Evolutionary conservation across 2,888 invertebrate genomes (phyloP), one percentile per base, ranked within the genome.

Genomic region (Heliconius sara): DNA sequence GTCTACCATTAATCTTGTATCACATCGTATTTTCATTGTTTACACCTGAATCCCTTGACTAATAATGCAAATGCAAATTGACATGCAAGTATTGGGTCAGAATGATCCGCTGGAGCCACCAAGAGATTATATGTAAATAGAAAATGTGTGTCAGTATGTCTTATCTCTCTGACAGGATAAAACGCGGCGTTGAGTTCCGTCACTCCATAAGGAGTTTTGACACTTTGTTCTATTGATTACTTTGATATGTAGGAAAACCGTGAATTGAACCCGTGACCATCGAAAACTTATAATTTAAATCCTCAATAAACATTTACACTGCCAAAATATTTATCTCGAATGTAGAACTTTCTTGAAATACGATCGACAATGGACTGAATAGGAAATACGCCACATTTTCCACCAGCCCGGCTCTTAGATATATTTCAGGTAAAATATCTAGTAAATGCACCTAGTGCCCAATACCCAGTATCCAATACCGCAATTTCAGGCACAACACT

Each of bases 341-440:
- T 47, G 27, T 30, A 30, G 52, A 72, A 6, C 30, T 30, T 57
- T 10, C 47, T 27, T 27, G 27, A 22, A 71, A 77, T 65, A 65
- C 77, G 63, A 77, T 77, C 65, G 65, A 77, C 77, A 72, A 72
- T 72, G 34, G 47, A 27, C n/a, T 52, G 34, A 43, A 39, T 19
- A 27, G 25, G 71, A 52, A 71, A 65, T 52, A 72, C 7, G 34
- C 30, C n/a, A 63, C 63, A 77, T 72, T 77, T 77, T 77, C 47
- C 65, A 27, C 63, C 65, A 10, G 63, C 19, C 65, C 47, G 63
- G 63, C 71, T 71, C 70, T 60, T 30, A 71, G 30, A 43, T 63
- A 63, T 60, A 60, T 30, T 77, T 47, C 27, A 43, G 9, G 16
- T 25, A 47, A 63, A 70, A 63, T 30, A 43, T 43, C n/a, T 63